Base-by-base conservation (phyloP, 2,888 invertebrate species). In the Hanleya hanleyi region DNA sequence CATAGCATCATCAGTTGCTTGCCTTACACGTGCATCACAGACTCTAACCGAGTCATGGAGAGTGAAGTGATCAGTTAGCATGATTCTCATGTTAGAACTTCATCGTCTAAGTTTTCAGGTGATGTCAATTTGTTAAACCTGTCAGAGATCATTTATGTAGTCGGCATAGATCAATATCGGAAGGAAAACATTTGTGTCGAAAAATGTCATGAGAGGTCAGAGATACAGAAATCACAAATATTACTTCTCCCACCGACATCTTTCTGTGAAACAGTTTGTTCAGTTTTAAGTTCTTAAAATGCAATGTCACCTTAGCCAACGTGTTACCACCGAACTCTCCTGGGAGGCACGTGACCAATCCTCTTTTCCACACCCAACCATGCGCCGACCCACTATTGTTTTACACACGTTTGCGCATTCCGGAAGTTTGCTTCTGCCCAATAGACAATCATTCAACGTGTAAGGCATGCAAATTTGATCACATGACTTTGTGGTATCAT, bases 381-480 rank as follows among this genome's bases (percentile, higher is more conserved):
- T n/a, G n/a, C n/a, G n/a, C n/a, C n/a, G n/a, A n/a, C n/a, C n/a
- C 22, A n/a, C 22, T 47, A 4, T n/a, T 5, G 3, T 47, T 47
- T 22, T 47, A 5, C 22, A n/a, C 47, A 47, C 2, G 22, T 47
- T 47, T 47, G 22, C 47, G 47, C 47, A 47, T 47, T 47, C 47
- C 47, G 47, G 47, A 47, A 47, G 47, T 47, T 47, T 4, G 47
- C 47, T 47, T 47, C 47, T n/a, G n/a, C 57, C 57, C 32, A 15
- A 32, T 15, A 29, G 57, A 57, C 57, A 57, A 57, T 57, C 57
- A 57, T 7, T 32, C 29, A 15, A 29, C 32, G 57, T 29, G 32
- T 22, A 57, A 57, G 57, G 32, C 57, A 57, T 32, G 57, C 57
- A 57, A 29, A 57, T 57, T 57, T 57, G 57, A 57, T 57, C 57